Evolutionary conservation across 2,797 vertebrate species (phyloP).

Genomic region (Artibeus lituratus): DNA sequence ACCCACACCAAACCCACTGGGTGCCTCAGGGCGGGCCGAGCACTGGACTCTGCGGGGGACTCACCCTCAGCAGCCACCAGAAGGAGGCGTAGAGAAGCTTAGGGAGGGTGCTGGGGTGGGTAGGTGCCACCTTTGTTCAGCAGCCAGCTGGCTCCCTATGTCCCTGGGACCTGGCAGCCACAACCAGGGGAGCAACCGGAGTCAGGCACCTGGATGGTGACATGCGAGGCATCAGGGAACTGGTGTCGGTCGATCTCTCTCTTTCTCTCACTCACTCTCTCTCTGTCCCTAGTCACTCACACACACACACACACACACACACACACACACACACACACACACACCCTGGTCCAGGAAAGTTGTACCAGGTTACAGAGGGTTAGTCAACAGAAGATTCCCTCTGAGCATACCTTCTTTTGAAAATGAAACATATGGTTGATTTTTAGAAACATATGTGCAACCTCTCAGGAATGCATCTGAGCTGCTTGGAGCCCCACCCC

Average conservation of each 20-base stretch:
- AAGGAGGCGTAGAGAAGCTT: neutral
- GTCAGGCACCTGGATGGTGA: neutral
- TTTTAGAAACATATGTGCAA: accelerated
- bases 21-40: neutral
- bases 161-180: no score
- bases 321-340: neutral
- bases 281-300: neutral
- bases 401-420: neutral
- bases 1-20: no score
- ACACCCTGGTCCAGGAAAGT: neutral
- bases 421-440: neutral
- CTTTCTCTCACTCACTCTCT: no score
- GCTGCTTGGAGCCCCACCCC: accelerated
- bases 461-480: neutral
- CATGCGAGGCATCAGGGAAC: accelerated
- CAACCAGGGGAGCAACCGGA: neutral
- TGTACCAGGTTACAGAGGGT: no score
- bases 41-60: neutral
- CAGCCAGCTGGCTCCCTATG: neutral
- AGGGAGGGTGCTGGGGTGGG: neutral
- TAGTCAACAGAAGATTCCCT: neutral
- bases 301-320: no score
- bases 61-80: neutral
- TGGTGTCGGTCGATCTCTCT: accelerated
- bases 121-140: neutral